Conservation (phyloP, 2,888 invertebrate genomes). For the Tricholauxania praeusta region DNA sequence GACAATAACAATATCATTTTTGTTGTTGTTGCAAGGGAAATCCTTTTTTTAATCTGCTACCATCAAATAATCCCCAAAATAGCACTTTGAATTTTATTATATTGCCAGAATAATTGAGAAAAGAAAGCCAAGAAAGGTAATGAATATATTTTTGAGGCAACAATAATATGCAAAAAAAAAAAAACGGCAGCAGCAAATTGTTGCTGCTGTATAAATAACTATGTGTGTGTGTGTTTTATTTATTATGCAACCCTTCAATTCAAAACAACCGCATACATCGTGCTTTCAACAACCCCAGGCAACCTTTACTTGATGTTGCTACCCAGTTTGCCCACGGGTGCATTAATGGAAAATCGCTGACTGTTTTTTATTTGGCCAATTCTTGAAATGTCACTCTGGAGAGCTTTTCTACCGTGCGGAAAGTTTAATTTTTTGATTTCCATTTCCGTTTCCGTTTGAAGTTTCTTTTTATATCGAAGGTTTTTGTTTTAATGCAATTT, state of each 20-base stretch:
- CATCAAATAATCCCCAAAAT: conserved; percentile 57
- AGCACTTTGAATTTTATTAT: conserved; percentile 63
- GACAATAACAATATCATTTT: conserved; percentile 2
- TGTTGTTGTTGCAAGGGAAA: conserved; percentile 46
- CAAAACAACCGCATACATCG: neutral
- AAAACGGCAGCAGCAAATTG: neutral
- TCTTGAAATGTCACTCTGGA: conserved; percentile 65
- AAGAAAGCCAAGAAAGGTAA: too few species aligned
- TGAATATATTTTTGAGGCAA: neutral
- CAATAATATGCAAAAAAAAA: conserved; percentile 7
- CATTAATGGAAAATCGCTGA: conserved; percentile 55
- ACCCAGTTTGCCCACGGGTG: conserved; percentile 36
- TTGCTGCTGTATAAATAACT: too few species aligned
- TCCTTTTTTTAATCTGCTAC: conserved; percentile 56
- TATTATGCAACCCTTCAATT: conserved; percentile 21
- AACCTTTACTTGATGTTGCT: conserved; percentile 50
- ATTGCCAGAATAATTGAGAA: conserved; percentile 8
- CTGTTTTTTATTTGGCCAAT: conserved; percentile 65
- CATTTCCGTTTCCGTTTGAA: conserved; percentile 42
- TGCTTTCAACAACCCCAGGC: conserved; percentile 9
- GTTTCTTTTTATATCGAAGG: neutral
- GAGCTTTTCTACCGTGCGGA: conserved; percentile 51
- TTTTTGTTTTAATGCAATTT: conserved; percentile 20
- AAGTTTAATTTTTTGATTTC: conserved; percentile 38
- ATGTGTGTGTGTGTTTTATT: neutral